Conservation (phyloP, 2,888 invertebrate species). For the Morpho helenor region DNA sequence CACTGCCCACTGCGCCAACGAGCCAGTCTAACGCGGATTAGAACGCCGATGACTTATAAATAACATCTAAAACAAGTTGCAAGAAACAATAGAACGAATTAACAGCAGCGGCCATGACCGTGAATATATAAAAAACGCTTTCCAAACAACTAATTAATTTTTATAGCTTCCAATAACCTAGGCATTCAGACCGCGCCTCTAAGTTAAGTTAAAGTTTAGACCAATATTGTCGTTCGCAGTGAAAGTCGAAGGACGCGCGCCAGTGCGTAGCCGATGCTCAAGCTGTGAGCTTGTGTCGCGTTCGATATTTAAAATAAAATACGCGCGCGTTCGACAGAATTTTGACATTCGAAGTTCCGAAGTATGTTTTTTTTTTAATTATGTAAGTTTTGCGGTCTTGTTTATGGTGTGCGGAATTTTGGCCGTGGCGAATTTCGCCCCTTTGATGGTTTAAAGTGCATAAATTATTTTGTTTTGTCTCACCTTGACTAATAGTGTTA, state of each 20-base stretch:
- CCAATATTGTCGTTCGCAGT: conserved; percentile 51
- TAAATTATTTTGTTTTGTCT: conserved; percentile 27
- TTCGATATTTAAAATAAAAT: conserved; percentile 21
- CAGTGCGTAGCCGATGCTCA: conserved; percentile 49
- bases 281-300: conserved; percentile 32
- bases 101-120: neutral
- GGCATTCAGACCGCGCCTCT: conserved; percentile 28
- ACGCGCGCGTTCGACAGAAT: conserved; percentile 21
- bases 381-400: conserved; percentile 22
- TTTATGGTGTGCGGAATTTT: conserved; percentile 17
- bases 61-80: no score
- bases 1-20: no score
- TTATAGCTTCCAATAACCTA: conserved; percentile 20
- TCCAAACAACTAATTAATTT: conserved; percentile 10
- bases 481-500: conserved; percentile 25
- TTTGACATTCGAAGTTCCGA: conserved; percentile 25
- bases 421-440: conserved; percentile 39
- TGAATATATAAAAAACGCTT: conserved; percentile 3
- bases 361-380: conserved; percentile 54
- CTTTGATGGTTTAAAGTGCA: conserved; percentile 31
- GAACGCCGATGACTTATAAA: no score
- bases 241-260: conserved; percentile 69
- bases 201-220: conserved; percentile 28
- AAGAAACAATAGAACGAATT: neutral
- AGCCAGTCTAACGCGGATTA: no score